Evolutionary conservation across 2,888 invertebrate species (phyloP).

Genomic region (Conus canariensis): DNA sequence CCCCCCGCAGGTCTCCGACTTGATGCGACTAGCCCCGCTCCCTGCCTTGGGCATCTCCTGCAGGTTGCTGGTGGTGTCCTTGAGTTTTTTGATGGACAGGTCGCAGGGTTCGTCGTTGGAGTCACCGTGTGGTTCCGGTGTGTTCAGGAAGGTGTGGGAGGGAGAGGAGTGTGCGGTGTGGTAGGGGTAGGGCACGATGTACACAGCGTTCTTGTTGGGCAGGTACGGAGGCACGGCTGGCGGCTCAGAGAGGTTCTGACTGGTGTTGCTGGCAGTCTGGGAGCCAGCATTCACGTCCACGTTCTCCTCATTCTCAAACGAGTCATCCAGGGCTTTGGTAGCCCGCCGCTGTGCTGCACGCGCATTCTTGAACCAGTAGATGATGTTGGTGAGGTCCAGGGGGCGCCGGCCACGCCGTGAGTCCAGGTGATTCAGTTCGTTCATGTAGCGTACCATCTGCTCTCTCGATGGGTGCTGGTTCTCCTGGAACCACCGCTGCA

Average conservation of each 20-base stretch:
- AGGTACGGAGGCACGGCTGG: constrained; percentile 64
- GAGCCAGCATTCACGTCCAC: constrained; percentile 52
- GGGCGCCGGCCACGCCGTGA: constrained; percentile 92
- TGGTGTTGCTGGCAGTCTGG: neutral
- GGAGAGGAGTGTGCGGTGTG: constrained; percentile 53
- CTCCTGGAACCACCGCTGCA: constrained; percentile 97
- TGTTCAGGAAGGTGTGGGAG: constrained; percentile 44
- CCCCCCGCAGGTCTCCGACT: constrained; percentile 10
- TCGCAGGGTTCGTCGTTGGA: constrained; percentile 50
- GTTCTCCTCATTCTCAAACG: constrained; percentile 69
- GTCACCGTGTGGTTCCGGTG: neutral
- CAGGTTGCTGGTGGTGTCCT: constrained; percentile 15
- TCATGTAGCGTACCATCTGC: constrained; percentile 97
- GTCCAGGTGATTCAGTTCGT: constrained; percentile 94
- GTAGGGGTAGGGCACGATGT: constrained; percentile 73
- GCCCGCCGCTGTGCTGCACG: constrained; percentile 96
- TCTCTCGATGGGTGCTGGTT: constrained; percentile 98
- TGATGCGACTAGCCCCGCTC: neutral
- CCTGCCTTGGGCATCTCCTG: neutral
- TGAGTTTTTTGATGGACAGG: constrained; percentile 47
- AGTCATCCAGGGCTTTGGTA: constrained; percentile 66
- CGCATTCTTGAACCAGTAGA: constrained; percentile 94
- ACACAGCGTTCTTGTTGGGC: constrained; percentile 77
- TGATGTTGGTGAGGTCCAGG: constrained; percentile 96
- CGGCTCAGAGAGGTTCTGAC: neutral